Conservation (phyloP, 1,140 invertebrate species). For the Scaptomyza graminum region DNA sequence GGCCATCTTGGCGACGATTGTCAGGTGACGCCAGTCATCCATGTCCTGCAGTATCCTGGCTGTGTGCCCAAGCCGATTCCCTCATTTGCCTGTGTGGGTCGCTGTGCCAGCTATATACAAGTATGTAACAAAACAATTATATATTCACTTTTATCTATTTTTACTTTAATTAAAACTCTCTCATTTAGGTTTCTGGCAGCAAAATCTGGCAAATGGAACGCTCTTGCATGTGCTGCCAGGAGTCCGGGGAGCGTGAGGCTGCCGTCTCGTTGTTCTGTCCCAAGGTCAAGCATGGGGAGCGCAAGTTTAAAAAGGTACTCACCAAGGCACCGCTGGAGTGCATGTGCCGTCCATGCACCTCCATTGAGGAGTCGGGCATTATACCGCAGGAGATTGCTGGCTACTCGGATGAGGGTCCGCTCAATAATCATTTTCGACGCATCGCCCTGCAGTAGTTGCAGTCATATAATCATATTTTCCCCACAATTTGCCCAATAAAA, state of each 20-base stretch:
- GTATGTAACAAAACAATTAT: conserved; percentile 83
- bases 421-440: conserved; percentile 89
- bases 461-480: conserved; percentile 22
- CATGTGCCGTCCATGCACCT: conserved; percentile 96
- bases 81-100: conserved; percentile 95
- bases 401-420: conserved; percentile 91
- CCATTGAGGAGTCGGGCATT: conserved; percentile 93
- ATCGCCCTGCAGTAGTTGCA: conserved; percentile 84
- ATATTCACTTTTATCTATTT: neutral
- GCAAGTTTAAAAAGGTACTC: conserved; percentile 93
- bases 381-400: conserved; percentile 95
- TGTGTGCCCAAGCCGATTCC: conserved; percentile 97
- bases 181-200: conserved; percentile 93
- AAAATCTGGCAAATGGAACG: conserved; percentile 98
- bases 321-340: conserved; percentile 96
- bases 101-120: conserved; percentile 96
- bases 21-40: conserved; percentile 95
- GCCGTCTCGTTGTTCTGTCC: conserved; percentile 94
- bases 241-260: conserved; percentile 95
- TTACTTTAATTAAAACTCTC: no score
- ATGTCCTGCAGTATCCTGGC: conserved; percentile 95
- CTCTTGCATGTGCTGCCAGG: conserved; percentile 97
- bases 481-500: conserved; percentile 48
- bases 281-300: conserved; percentile 92
- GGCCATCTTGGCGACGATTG: conserved; percentile 90